Conservation (phyloP, 1,140 invertebrate genomes). For the Antheraea mylitta region DNA sequence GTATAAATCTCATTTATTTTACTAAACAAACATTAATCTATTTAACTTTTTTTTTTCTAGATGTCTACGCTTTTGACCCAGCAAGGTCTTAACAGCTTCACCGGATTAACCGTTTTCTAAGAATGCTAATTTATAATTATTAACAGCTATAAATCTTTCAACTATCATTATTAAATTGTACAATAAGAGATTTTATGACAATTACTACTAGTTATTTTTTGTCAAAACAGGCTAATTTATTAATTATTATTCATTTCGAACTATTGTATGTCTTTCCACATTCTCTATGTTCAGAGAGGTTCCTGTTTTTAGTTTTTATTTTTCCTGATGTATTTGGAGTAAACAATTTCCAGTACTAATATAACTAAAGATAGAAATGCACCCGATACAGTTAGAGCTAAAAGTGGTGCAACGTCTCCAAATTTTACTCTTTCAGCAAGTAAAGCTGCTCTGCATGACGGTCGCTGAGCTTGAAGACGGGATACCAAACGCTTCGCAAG, state of each 20-base stretch:
- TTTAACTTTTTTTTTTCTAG: too few species aligned
- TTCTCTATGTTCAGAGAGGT: neutral
- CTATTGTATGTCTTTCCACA: neutral
- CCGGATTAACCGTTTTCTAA: too few species aligned
- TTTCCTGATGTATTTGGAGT: constrained; percentile 28
- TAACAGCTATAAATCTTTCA: too few species aligned
- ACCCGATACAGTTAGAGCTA: constrained; percentile 33
- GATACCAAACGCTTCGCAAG: constrained; percentile 40
- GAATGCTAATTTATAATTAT: too few species aligned
- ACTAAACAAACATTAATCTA: too few species aligned
- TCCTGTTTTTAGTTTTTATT: neutral
- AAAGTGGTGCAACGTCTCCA: constrained; percentile 42
- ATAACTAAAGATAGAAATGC: constrained; percentile 37
- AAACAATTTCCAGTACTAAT: constrained; percentile 40
- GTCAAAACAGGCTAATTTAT: too few species aligned
- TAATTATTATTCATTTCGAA: neutral
- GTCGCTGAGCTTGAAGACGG: constrained; percentile 40
- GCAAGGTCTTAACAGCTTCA: too few species aligned
- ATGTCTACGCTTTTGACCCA: too few species aligned
- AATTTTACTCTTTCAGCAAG: constrained; percentile 62
- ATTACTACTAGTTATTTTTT: too few species aligned
- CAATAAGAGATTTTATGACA: too few species aligned
- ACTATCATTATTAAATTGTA: too few species aligned
- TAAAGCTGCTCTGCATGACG: constrained; percentile 49
- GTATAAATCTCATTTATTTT: too few species aligned